Percentiles rank a stretch among this genome's conserved stretches.
Conservation (phyloP, 2,797 vertebrate genomes). For the Lateolabrax maculatus region DNA sequence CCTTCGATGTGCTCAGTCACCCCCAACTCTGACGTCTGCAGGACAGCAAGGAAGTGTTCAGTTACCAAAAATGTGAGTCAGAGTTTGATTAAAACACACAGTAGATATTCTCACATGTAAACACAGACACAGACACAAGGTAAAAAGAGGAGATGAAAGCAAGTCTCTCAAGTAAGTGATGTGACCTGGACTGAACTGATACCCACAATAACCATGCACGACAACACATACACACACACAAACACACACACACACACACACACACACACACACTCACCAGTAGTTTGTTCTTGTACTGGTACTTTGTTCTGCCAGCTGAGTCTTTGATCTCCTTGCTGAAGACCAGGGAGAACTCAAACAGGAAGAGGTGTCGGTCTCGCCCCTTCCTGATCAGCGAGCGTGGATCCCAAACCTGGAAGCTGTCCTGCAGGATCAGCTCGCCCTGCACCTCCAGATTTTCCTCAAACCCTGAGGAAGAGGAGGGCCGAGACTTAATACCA, state of each 20-base stretch:
- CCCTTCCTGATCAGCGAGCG: slow-evolving; percentile 98
- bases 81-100: background rate
- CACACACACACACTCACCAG: slow-evolving; percentile 81
- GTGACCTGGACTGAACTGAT: background rate
- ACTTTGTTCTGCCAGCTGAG: slow-evolving; percentile 97
- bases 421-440: slow-evolving; percentile 97
- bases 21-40: slow-evolving; percentile 96
- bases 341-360: slow-evolving; percentile 97
- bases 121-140: background rate
- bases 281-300: slow-evolving; percentile 98
- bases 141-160: background rate
- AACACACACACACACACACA: background rate
- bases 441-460: slow-evolving; percentile 98
- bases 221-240: slow-evolving; percentile 1
- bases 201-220: background rate
- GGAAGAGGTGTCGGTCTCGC: slow-evolving; percentile 96
- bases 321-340: slow-evolving; percentile 99
- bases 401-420: slow-evolving; percentile 99
- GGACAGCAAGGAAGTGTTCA: background rate
- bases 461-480: slow-evolving; percentile 90
- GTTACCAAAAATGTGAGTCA: slow-evolving; percentile 33
- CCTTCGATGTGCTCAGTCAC: slow-evolving; percentile 98
- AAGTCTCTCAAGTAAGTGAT: background rate
- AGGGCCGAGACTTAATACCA: background rate
- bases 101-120: background rate